Evolutionary conservation across 1,140 invertebrate species (phyloP).

Genomic region (Anastatus disparis): DNA sequence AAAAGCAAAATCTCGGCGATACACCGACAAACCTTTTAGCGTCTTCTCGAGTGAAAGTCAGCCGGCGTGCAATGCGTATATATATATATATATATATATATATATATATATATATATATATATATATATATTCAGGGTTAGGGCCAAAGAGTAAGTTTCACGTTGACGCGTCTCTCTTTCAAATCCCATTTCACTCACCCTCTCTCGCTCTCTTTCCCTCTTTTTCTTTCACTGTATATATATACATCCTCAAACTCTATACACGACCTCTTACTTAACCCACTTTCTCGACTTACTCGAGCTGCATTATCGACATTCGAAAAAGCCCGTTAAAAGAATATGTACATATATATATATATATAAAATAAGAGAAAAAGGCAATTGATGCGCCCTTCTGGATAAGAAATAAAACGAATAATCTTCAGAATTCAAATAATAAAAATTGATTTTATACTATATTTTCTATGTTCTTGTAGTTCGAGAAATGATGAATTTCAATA

Average conservation of each 20-base stretch:
- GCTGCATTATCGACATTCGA: background rate
- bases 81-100: background rate
- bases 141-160: constrained; percentile 44
- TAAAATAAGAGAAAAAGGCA: background rate
- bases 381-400: too few species aligned
- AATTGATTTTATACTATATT: too few species aligned
- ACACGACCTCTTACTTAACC: constrained; percentile 27
- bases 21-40: constrained; percentile 66
- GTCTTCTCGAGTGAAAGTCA: constrained; percentile 63
- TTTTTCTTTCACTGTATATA: too few species aligned
- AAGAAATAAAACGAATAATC: background rate
- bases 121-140: constrained; percentile 42
- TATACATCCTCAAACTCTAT: constrained; percentile 5
- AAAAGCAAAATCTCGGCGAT: constrained; percentile 67
- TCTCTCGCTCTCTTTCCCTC: too few species aligned
- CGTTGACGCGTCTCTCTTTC: background rate
- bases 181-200: too few species aligned
- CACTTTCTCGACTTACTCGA: background rate
- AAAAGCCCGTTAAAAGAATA: background rate
- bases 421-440: too few species aligned
- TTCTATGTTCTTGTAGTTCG: too few species aligned
- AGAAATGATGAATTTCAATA: too few species aligned
- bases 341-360: background rate
- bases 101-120: constrained; percentile 6
- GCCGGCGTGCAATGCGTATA: constrained; percentile 40